Evolutionary conservation across 2,888 invertebrate genomes (phyloP).

Genomic region (Megaustenia siamemsis): DNA sequence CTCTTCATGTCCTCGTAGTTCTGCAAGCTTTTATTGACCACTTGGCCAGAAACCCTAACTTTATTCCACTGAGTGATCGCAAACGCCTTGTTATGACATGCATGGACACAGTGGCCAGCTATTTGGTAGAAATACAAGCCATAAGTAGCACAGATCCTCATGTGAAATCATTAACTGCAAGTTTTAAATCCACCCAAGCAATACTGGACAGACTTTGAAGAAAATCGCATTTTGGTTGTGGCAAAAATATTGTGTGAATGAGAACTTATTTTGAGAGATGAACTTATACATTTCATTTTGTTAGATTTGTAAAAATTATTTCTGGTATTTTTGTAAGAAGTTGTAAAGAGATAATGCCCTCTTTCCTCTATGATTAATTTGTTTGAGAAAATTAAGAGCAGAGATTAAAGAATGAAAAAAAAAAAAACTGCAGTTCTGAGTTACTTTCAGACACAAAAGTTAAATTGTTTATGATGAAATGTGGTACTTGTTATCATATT

Average conservation of each 20-base stretch:
- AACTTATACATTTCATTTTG: no score
- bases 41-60: constrained; percentile 85
- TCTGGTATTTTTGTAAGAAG: no score
- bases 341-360: no score
- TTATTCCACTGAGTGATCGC: constrained; percentile 69
- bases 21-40: constrained; percentile 87
- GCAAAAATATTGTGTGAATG: background rate
- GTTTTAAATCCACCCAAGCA: constrained; percentile 84
- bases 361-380: no score
- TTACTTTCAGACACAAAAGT: no score
- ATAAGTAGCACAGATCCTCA: constrained; percentile 84
- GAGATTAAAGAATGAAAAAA: no score
- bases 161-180: constrained; percentile 84
- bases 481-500: no score
- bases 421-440: no score
- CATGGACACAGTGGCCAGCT: constrained; percentile 87
- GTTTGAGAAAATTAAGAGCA: no score
- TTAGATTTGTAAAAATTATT: no score
- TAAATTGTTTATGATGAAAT: no score
- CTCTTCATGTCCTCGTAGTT: constrained; percentile 90
- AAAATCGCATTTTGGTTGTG: background rate
- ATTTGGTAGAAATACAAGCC: constrained; percentile 87
- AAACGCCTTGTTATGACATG: constrained; percentile 86
- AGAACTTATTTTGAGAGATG: no score
- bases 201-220: constrained; percentile 79